Conservation (phyloP, 2,113 vertebrate species). For the Gallinago media region DNA sequence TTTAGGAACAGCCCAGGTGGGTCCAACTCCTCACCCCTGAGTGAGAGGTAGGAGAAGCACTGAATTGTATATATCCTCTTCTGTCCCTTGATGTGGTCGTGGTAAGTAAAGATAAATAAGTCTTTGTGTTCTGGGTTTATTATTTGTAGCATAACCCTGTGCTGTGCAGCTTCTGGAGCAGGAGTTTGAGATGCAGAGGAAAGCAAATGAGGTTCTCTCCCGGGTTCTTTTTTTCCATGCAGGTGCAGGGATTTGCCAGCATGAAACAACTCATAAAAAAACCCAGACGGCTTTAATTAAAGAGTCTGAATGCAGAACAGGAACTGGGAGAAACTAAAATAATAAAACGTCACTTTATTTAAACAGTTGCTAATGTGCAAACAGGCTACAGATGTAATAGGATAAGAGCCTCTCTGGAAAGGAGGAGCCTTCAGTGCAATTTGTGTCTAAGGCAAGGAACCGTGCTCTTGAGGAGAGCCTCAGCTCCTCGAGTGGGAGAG, state of each 20-base stretch:
- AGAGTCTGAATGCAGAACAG: background rate
- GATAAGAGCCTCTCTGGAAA: background rate
- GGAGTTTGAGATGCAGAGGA: background rate
- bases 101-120: background rate
- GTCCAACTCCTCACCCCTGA: background rate
- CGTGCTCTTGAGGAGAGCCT: background rate
- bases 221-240: background rate
- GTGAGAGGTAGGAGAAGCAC: background rate
- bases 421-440: background rate
- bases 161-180: background rate
- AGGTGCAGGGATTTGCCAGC: background rate
- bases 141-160: background rate
- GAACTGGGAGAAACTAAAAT: background rate
- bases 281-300: background rate
- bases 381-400: background rate
- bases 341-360: constrained; percentile 5
- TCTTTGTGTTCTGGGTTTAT: background rate
- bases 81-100: background rate
- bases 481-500: background rate
- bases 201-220: background rate
- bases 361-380: background rate
- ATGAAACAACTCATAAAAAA: background rate
- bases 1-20: background rate
- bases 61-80: background rate
- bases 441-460: background rate